A percentile compares a stretch with the other conserved stretches of the same genome.
Conservation (phyloP, 2,113 vertebrate genomes). For the Psilopogon haemacephalus region DNA sequence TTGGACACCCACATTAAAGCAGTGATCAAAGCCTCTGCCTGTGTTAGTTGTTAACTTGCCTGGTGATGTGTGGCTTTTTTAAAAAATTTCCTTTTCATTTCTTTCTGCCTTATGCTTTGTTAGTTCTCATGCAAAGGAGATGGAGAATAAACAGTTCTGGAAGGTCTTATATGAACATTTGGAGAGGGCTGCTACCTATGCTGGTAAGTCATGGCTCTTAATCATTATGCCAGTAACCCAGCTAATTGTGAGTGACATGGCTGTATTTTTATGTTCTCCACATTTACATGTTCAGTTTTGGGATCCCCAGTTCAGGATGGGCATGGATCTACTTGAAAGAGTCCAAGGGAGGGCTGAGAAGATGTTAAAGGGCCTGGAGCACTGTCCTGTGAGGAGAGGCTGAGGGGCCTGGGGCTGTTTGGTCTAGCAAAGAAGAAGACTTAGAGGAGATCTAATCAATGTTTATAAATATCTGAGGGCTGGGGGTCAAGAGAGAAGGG, state of each 20-base stretch:
- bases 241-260: background rate
- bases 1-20: background rate
- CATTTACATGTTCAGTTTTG: background rate
- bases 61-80: accelerated
- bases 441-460: too few species aligned
- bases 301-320: too few species aligned
- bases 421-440: too few species aligned
- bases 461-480: too few species aligned
- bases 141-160: slow-evolving; percentile 97
- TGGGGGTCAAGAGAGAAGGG: too few species aligned
- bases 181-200: slow-evolving; percentile 83
- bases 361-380: too few species aligned
- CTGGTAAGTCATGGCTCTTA: slow-evolving; percentile 66
- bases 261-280: background rate
- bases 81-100: background rate
- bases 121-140: slow-evolving; percentile 90
- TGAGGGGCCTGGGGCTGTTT: too few species aligned
- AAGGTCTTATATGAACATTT: slow-evolving; percentile 88
- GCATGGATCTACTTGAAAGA: too few species aligned
- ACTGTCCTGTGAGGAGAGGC: too few species aligned
- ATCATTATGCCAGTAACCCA: background rate
- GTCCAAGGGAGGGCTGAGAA: too few species aligned
- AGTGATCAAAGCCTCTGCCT: background rate
- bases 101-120: background rate
- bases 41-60: background rate